A percentile compares a stretch with the other conserved stretches of the same genome.
These are phyloP conservation scores for Enteromius radiatus DNA, from an alignment of 2,797 vertebrate species.

Conservation along the genomic window DNA sequence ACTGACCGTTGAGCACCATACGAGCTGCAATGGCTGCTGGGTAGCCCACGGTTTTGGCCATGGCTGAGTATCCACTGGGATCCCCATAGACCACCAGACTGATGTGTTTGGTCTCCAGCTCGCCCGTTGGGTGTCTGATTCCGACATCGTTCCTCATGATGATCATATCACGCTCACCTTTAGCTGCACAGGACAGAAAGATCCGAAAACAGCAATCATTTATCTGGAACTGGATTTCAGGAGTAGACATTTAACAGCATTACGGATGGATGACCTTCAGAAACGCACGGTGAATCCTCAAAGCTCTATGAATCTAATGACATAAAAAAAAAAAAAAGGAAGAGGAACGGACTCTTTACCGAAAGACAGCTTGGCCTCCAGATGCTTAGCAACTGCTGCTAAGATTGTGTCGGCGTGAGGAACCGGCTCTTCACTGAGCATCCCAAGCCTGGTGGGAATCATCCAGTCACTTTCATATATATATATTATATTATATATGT, in stretches of 20 bases:
- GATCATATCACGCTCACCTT: conserved; percentile 90
- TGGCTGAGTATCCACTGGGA: conserved; percentile 88
- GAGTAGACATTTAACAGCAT: background rate
- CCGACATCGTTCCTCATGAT: conserved; percentile 91
- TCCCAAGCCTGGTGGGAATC: conserved; percentile 82
- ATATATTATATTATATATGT: too few species aligned
- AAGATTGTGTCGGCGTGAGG: conserved; percentile 85
- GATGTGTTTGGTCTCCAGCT: conserved; percentile 90
- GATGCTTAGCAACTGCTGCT: conserved; percentile 86
- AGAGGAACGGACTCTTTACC: conserved; percentile 73
- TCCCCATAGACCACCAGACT: conserved; percentile 93
- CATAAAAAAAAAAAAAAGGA: background rate
- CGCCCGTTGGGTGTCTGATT: conserved; percentile 89
- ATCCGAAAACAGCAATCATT: background rate
- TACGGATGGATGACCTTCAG: background rate
- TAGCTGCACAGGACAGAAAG: conserved; percentile 58
- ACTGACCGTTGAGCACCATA: conserved; percentile 93
- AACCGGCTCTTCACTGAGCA: conserved; percentile 86
- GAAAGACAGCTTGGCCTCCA: conserved; percentile 87
- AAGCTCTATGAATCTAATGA: background rate
- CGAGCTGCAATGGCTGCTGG: conserved; percentile 90
- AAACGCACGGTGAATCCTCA: background rate
- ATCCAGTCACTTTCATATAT: background rate
- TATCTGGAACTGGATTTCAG: background rate
- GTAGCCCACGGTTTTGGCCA: conserved; percentile 97